These are phyloP conservation scores for Melozone crissalis DNA, from an alignment of 2,113 vertebrate species.

Conservation along the genomic window DNA sequence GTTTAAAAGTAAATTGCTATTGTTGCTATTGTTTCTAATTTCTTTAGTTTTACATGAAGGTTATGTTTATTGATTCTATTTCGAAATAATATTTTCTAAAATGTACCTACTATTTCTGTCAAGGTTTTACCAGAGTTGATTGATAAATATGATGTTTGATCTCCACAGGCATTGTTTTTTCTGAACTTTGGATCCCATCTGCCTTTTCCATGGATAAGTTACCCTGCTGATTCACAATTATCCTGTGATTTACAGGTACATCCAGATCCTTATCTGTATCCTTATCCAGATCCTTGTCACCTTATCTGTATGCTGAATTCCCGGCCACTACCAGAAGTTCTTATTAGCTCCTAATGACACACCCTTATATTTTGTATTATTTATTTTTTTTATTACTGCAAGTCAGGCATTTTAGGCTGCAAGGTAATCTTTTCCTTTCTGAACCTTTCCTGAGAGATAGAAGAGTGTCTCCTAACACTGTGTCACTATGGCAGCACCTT, in stretches of 20 bases:
- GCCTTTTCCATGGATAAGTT: neutral
- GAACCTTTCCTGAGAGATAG: neutral
- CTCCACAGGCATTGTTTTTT: neutral
- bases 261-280: neutral
- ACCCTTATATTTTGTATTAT: neutral
- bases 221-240: neutral
- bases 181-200: neutral
- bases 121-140: neutral
- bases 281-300: neutral
- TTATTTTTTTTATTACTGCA: neutral
- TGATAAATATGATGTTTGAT: neutral
- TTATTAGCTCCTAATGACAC: neutral
- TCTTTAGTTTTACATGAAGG: neutral
- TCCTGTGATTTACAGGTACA: neutral
- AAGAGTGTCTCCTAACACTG: neutral
- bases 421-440: neutral
- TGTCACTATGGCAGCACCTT: neutral
- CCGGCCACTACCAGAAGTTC: neutral
- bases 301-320: neutral
- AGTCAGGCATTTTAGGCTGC: neutral
- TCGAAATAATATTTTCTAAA: neutral
- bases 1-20: neutral
- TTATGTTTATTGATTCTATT: neutral
- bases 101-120: neutral
- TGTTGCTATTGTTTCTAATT: neutral